Evolutionary conservation across 2,888 invertebrate genomes (phyloP), one percentile per base, ranked within the genome.

Genomic region (Lathronympha strigana): DNA sequence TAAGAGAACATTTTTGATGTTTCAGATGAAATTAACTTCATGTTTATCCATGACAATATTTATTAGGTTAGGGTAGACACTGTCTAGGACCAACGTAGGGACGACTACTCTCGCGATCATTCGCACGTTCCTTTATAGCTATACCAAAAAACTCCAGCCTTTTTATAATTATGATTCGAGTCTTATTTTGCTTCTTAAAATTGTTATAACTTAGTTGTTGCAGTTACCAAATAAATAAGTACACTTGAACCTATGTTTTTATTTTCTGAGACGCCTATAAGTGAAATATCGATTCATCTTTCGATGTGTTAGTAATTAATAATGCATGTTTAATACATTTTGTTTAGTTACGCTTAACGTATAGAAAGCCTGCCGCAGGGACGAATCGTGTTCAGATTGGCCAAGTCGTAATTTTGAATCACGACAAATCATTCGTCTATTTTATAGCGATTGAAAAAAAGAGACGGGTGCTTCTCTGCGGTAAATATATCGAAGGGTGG

Each of bases 141-240:
- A 38, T 69, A 70, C 67, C 67, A 70, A 68, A 67, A n/a, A 68
- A 71, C 62, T 47, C 60, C 31, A 60, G 67, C 60, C 62, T 68
- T 66, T 61, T 68, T 67, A 63, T 43, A 69, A 66, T 40, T 77
- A 76, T 77, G 67, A 38, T 54, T 38, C 57, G 25, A 55, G 25
- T 71, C 75, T 76, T 71, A 36, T 38, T 67, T 76, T 77, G 76
- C 77, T 73, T 80, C 80, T 79, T 76, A 67, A 76, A 79, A 80
- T 83, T 84, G 80, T 85, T 81, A 76, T 80, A 79, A 81, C 83
- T 84, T 83, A 78, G 80, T 74, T 83, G 81, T 87, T 84, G 83
- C 87, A 87, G 88, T 90, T 90, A 90, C 90, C 90, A 88, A 88
- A 88, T 88, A 87, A 88, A 80, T 83, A 84, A 87, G 84, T 86